phyloP scores from a whole-genome alignment of 1,140 invertebrate species.

The Anastrepha obliqua region DNA sequence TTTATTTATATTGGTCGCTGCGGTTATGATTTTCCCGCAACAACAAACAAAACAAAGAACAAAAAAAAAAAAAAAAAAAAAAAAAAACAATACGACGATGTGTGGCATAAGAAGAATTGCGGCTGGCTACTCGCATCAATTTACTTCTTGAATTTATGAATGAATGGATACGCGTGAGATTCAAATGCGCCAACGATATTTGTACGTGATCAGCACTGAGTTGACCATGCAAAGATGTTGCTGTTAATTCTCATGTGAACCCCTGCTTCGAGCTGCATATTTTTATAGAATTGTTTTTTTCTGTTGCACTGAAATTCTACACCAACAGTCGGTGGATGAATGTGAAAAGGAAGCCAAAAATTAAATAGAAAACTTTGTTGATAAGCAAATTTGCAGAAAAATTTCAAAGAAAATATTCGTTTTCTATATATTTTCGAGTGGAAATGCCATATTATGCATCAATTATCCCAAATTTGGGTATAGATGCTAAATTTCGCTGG shows the following conservation, averaged over 20 bases:
- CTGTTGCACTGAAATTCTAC: constrained; percentile 12
- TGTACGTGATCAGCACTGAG: neutral
- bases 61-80: too few relatives aligned
- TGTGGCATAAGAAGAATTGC: neutral
- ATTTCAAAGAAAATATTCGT: too few relatives aligned
- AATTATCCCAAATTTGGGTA: too few relatives aligned
- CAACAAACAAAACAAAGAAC: neutral
- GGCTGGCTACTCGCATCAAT: neutral
- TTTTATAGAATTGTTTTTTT: neutral
- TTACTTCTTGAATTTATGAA: constrained; percentile 49
- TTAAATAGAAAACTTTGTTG: neutral
- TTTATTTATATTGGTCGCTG: neutral
- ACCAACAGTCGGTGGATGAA: neutral
- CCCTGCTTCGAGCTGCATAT: neutral
- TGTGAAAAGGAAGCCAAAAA: neutral
- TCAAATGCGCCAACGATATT: neutral
- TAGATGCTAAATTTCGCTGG: too few relatives aligned
- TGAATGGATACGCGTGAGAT: constrained; percentile 55
- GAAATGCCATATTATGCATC: too few relatives aligned
- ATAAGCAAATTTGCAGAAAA: neutral
- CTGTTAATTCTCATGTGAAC: neutral
- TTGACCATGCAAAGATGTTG: neutral
- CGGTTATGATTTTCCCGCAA: neutral
- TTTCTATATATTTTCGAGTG: too few relatives aligned
- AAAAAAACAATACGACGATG: neutral